These are phyloP conservation scores for Meteorus colon DNA, from an alignment of 2,888 invertebrate species.

Conservation along the genomic window DNA sequence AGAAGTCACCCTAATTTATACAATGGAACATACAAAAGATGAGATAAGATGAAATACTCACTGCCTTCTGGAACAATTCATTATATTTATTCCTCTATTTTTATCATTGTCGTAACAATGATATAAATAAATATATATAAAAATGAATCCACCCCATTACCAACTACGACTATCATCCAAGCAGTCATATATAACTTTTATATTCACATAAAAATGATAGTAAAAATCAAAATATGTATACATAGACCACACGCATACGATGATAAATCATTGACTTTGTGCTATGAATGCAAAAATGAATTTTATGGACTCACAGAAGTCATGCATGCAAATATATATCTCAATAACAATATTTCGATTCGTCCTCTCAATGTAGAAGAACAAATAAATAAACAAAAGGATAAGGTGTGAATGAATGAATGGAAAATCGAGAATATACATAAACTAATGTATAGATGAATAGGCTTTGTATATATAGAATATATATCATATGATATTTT, in stretches of 20 bases:
- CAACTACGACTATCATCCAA: too few species aligned
- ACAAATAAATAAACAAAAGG: neutral
- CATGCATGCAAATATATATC: neutral
- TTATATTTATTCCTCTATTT: neutral
- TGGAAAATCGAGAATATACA: neutral
- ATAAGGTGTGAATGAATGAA: neutral
- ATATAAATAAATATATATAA: too few species aligned
- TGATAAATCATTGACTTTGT: constrained; percentile 2
- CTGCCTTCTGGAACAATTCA: neutral
- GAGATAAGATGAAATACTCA: too few species aligned
- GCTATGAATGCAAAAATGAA: constrained; percentile 1
- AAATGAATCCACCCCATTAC: too few species aligned
- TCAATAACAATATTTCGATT: constrained; percentile 8
- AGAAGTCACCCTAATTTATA: neutral
- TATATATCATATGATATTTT: constrained; percentile 7
- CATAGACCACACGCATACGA: neutral
- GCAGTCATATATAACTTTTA: neutral
- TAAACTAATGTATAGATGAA: neutral
- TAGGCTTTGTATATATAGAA: neutral
- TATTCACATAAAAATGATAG: neutral
- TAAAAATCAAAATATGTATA: neutral
- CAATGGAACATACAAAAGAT: neutral
- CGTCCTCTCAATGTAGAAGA: neutral
- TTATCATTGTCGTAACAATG: neutral
- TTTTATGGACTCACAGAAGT: neutral